Evolutionary conservation across 35 echinoderm and acorn worm genomes (phyloP).

Genomic region (Strongylocentrotus purpuratus): DNA sequence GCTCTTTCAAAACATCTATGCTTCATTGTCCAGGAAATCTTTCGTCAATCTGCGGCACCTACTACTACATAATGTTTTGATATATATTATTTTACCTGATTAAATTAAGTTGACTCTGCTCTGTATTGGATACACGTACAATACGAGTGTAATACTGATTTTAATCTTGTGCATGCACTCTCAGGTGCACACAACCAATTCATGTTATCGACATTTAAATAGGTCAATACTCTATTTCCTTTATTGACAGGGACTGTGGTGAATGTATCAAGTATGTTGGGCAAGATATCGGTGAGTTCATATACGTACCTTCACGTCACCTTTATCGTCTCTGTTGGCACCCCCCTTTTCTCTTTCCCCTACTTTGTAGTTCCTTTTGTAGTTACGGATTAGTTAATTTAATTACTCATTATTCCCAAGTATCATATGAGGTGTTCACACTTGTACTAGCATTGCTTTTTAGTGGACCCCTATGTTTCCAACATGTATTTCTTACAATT

Average conservation of each 20-base stretch:
- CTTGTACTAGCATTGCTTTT: too few species aligned
- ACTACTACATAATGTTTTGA: neutral
- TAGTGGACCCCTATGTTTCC: too few species aligned
- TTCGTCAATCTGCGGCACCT: too few species aligned
- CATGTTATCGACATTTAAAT: neutral
- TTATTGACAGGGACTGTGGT: constrained; percentile 56
- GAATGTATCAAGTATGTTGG: constrained; percentile 76
- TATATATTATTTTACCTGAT: neutral
- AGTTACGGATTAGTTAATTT: too few species aligned
- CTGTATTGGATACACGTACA: neutral
- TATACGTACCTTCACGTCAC: neutral
- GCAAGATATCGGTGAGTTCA: constrained; percentile 61
- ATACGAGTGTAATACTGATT: neutral
- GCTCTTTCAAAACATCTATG: too few species aligned
- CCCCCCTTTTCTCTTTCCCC: too few species aligned
- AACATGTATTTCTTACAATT: too few species aligned
- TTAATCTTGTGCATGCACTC: neutral
- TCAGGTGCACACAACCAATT: neutral
- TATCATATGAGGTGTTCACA: too few species aligned
- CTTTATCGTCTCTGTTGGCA: too few species aligned
- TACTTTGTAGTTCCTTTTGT: too few species aligned
- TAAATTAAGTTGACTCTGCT: neutral
- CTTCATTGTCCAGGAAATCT: too few species aligned
- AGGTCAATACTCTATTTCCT: neutral
- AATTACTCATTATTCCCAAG: too few species aligned